Evolutionary conservation across 2,113 vertebrate species (phyloP).

Genomic region (Callithrix jacchus): DNA sequence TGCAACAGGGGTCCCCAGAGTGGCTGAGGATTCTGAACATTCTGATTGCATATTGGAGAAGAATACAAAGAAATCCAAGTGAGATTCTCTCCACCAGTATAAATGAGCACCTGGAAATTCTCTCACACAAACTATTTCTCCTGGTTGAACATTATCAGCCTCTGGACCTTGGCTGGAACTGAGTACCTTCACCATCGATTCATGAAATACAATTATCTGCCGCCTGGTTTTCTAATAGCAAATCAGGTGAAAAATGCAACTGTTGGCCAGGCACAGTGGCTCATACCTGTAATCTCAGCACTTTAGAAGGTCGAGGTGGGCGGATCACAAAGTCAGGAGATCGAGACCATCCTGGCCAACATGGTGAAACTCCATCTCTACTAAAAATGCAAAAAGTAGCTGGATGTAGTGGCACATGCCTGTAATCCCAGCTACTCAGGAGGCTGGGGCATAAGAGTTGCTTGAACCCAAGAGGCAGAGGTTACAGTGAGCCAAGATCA

Average conservation of each 20-base stretch:
- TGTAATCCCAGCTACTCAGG: no score
- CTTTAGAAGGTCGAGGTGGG: no score
- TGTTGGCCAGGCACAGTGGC: background rate
- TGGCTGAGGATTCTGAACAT: constrained; percentile 57
- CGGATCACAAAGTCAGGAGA: no score
- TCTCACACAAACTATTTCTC: constrained; percentile 79
- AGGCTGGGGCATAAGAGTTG: no score
- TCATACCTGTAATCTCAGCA: no score
- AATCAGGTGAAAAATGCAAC: constrained; percentile 74
- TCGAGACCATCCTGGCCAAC: no score
- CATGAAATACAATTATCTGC: constrained; percentile 78
- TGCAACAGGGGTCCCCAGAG: constrained; percentile 57
- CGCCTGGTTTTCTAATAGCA: constrained; percentile 77
- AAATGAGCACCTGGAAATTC: constrained; percentile 76
- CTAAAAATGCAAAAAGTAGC: no score
- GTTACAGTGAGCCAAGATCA: no score
- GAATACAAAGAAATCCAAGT: constrained; percentile 44
- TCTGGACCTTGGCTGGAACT: constrained; percentile 77
- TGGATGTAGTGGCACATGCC: no score
- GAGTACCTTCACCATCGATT: constrained; percentile 62
- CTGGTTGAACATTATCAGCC: constrained; percentile 84
- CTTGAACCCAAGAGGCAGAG: no score
- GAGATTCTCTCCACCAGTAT: constrained; percentile 7
- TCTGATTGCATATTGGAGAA: background rate
- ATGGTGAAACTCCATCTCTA: no score